Evolutionary conservation across 2,113 vertebrate genomes (phyloP).

Genomic region (Coreoperca whiteheadi): DNA sequence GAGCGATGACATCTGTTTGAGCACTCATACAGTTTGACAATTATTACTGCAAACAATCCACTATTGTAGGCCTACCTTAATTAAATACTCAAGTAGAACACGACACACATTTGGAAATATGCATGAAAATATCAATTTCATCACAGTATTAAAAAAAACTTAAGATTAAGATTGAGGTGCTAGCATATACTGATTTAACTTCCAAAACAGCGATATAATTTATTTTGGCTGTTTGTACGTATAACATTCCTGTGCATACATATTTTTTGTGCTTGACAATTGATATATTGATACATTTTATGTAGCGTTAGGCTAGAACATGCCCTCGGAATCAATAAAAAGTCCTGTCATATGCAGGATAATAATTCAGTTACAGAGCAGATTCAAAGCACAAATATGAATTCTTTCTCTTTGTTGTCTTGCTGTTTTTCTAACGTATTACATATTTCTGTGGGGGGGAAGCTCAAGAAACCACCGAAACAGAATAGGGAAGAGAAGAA

Average conservation of each 20-base stretch:
- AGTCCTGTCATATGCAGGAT: constrained; percentile 56
- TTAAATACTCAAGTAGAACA: constrained; percentile 50
- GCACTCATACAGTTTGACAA: constrained; percentile 54
- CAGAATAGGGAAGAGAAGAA: constrained; percentile 75
- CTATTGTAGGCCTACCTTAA: constrained; percentile 30
- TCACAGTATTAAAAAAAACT: not conserved
- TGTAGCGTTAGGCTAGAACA: constrained; percentile 44
- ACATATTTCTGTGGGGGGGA: constrained; percentile 9
- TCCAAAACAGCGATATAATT: constrained; percentile 7
- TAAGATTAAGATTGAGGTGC: constrained; percentile 6
- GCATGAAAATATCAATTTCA: not conserved
- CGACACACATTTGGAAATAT: constrained; percentile 21
- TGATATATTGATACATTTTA: constrained; percentile 67
- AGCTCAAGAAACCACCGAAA: constrained; percentile 36
- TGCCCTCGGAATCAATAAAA: constrained; percentile 66
- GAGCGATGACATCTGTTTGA: constrained; percentile 71
- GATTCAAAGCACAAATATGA: constrained; percentile 7
- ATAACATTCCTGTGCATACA: constrained; percentile 31
- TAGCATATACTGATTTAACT: not conserved
- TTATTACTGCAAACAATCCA: constrained; percentile 71
- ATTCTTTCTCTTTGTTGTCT: not conserved
- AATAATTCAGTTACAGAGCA: constrained; percentile 61
- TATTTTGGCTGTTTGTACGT: constrained; percentile 19
- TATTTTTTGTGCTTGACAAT: constrained; percentile 49
- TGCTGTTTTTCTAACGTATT: constrained; percentile 17